phyloP scores from a whole-genome alignment of 2,888 invertebrate genomes.

The Papilio protenor region DNA sequence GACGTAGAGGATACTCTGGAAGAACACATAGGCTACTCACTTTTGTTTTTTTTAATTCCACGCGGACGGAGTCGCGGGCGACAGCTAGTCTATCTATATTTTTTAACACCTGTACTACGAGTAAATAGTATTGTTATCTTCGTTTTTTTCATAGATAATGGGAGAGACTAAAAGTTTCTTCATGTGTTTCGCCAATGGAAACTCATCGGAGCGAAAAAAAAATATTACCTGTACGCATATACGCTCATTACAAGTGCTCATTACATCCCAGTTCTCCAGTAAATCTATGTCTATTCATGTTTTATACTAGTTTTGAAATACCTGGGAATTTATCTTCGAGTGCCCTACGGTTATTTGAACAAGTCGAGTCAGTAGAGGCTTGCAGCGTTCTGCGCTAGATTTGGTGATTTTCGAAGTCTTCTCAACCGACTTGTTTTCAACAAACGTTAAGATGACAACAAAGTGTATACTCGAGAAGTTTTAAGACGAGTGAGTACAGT shows the following conservation, averaged over 20 bases:
- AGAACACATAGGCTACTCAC: no score
- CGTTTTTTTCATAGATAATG: not conserved
- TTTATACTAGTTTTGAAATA: conserved; percentile 17
- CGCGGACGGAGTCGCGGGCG: no score
- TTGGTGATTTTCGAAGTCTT: conserved; percentile 14
- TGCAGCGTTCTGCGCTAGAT: not conserved
- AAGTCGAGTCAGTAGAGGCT: not conserved
- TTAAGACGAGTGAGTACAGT: not conserved
- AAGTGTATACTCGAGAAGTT: not conserved
- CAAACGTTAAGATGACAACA: conserved; percentile 16
- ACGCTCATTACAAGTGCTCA: not conserved
- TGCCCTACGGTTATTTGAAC: conserved; percentile 9
- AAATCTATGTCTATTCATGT: not conserved
- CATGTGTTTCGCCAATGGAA: not conserved
- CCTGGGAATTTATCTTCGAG: not conserved
- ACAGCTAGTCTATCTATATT: no score
- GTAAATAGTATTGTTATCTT: not conserved
- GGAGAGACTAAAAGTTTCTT: not conserved
- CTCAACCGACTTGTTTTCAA: not conserved
- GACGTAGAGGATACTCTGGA: no score
- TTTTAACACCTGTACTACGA: not conserved
- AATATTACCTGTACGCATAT: not conserved
- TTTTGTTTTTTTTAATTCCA: no score
- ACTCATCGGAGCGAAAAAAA: not conserved
- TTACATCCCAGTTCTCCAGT: not conserved